Conservation (phyloP, 2,113 vertebrate genomes). For the Prochilodus magdalenae region DNA sequence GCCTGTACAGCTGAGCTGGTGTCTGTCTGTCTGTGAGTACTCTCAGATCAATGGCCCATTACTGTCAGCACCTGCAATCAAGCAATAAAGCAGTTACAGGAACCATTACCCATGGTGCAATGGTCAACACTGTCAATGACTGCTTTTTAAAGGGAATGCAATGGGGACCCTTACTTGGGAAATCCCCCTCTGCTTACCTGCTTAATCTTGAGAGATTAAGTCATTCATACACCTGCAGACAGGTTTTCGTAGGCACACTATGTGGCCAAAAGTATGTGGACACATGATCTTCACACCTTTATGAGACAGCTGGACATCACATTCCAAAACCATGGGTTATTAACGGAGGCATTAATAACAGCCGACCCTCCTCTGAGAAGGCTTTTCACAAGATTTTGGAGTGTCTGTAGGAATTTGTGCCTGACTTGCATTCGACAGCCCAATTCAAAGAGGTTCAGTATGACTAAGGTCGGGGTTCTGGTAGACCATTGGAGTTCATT, state of each 20-base stretch:
- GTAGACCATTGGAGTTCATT: too few species aligned
- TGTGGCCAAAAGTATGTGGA: too few species aligned
- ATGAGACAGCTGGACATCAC: too few species aligned
- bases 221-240: background rate
- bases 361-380: too few species aligned
- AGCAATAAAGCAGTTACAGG: slow-evolving; percentile 34
- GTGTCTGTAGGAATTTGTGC: too few species aligned
- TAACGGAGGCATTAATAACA: too few species aligned
- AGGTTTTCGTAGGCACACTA: background rate
- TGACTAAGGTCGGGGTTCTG: too few species aligned
- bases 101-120: slow-evolving; percentile 19
- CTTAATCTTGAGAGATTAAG: slow-evolving; percentile 21
- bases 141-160: slow-evolving; percentile 15
- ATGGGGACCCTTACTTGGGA: background rate
- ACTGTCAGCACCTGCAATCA: background rate
- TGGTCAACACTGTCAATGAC: slow-evolving; percentile 35
- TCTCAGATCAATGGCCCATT: slow-evolving; percentile 1
- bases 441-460: too few species aligned
- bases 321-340: too few species aligned
- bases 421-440: too few species aligned
- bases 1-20: background rate
- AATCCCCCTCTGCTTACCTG: slow-evolving; percentile 40
- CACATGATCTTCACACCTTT: too few species aligned
- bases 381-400: too few species aligned
- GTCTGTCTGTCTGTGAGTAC: background rate